Conservation (phyloP, 2,888 invertebrate species). For the Coremacera marginata region DNA sequence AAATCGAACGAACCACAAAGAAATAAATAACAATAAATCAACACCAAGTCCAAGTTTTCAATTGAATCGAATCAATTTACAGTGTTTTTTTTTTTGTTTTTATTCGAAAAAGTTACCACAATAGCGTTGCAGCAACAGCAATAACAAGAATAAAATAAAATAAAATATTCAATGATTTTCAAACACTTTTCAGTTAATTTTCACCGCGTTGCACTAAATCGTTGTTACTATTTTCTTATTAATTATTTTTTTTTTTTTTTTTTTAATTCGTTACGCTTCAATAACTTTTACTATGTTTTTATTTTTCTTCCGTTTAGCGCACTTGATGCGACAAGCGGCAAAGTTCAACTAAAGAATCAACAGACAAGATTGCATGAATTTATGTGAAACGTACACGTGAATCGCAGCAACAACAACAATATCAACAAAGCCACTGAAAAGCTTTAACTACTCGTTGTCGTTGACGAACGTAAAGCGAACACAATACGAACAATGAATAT, state of each 20-base stretch:
- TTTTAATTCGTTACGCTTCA: background rate
- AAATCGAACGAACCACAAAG: constrained; percentile 15
- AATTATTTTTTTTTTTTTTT: constrained; percentile 1
- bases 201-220: constrained; percentile 40
- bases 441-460: constrained; percentile 33
- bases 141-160: background rate
- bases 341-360: constrained; percentile 53
- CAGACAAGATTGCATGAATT: constrained; percentile 49
- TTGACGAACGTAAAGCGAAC: constrained; percentile 36
- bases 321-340: constrained; percentile 47
- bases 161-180: constrained; percentile 4
- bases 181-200: constrained; percentile 29
- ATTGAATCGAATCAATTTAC: background rate
- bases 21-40: constrained; percentile 13
- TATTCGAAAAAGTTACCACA: background rate
- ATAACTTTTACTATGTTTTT: background rate
- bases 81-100: background rate
- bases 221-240: constrained; percentile 22
- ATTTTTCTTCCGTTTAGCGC: constrained; percentile 15
- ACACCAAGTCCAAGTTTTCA: constrained; percentile 6
- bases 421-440: constrained; percentile 20
- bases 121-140: background rate
- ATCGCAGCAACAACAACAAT: constrained; percentile 27
- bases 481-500: constrained; percentile 43
- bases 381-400: constrained; percentile 44